phyloP scores from a whole-genome alignment of 2,888 invertebrate species.

The Prosapia bicincta region DNA sequence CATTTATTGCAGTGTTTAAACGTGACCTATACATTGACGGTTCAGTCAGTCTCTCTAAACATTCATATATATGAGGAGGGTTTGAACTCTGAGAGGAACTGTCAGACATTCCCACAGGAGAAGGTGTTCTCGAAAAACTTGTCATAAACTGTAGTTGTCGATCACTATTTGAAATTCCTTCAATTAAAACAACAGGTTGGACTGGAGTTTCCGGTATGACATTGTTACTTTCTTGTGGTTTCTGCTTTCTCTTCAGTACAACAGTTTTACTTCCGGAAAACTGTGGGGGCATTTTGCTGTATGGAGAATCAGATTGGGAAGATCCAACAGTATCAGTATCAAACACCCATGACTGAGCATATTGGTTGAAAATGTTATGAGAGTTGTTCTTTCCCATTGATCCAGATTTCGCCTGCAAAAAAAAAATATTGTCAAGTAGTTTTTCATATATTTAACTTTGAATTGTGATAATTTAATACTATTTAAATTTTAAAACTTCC shows the following conservation, averaged over 20 bases:
- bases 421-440: too few relatives aligned
- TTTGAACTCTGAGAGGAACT: slow-evolving; percentile 46
- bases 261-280: slow-evolving; percentile 25
- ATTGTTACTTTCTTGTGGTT: slow-evolving; percentile 42
- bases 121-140: slow-evolving; percentile 51
- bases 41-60: slow-evolving; percentile 49
- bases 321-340: slow-evolving; percentile 44
- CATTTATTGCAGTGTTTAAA: slow-evolving; percentile 43
- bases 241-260: slow-evolving; percentile 35
- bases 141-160: slow-evolving; percentile 51
- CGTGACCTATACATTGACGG: slow-evolving; percentile 48
- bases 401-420: slow-evolving; percentile 46
- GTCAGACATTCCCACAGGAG: slow-evolving; percentile 45
- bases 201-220: slow-evolving; percentile 3
- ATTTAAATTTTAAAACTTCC: too few relatives aligned
- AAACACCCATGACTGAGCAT: slow-evolving; percentile 53
- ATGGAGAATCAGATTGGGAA: slow-evolving; percentile 39
- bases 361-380: slow-evolving; percentile 46
- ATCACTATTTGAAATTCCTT: slow-evolving; percentile 43
- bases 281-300: slow-evolving; percentile 25
- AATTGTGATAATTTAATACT: too few relatives aligned
- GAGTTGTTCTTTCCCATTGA: slow-evolving; percentile 43
- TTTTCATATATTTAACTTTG: too few relatives aligned
- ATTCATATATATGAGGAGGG: slow-evolving; percentile 47
- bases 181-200: slow-evolving; percentile 34